Evolutionary conservation across 2,113 vertebrate genomes (phyloP), one percentile per base, ranked within the genome.

Genomic region (Macrotus californicus): DNA sequence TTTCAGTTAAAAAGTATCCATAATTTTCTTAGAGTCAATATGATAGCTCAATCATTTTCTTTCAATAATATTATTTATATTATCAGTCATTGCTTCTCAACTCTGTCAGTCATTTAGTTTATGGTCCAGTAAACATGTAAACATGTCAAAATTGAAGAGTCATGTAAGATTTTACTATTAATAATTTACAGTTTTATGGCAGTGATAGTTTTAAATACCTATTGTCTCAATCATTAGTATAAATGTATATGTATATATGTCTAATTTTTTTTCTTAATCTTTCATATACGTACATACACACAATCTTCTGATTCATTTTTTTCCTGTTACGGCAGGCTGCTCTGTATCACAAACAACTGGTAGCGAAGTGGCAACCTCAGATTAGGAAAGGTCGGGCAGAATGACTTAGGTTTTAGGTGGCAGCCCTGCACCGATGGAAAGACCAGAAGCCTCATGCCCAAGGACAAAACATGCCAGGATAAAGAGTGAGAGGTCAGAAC

Each of bases 81-180:
- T 73, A 29, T 80, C 43, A 70, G 11, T 72, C 66, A 88, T 89
- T 91, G 61, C 7, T 81, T 81, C 64, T 54, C 34, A 88, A 82
- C 26, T 54, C 31, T 87, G 4, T 73, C 29, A n/a, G 36, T 84
- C 73, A 91, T 83, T 69, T 95, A 79, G 39, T 87, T 80, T 93
- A 59, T 41, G 84, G 59, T 54, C 67, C 52, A 84, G 13, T 54
- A 85, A 69, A 77, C 41, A 77, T 61, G 43, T 41, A 92, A 96
- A 73, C n/a, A 86, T 54, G 29, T 52, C 73, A n/a, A 87, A 83
- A 95, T 61, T 48, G 61, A 93, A 56, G 54, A 77, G n/a, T 66
- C 64, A 7, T 75, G 82, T 93, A 95, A 92, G 73, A 89, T 87
- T 73, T 94, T 66, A 77, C 26, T 36, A 54, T 22, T n/a, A 81